Evolutionary conservation across 1,140 invertebrate genomes (phyloP), one percentile per base, ranked within the genome.

Genomic region (Rhagoletis zephyria): DNA sequence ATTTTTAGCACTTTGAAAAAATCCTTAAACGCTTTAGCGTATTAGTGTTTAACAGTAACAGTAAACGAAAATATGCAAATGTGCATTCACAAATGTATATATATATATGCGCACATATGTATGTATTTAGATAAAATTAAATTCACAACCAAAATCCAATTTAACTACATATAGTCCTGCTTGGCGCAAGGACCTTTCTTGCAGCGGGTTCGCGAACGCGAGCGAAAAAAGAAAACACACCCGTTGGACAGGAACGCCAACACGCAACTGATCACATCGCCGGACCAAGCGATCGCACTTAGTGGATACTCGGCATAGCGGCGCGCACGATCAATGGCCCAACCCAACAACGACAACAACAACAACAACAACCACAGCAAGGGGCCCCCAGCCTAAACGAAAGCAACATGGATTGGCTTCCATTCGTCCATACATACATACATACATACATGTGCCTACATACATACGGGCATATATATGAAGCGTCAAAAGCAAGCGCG

Each of bases 201-300:
- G 4, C 45, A 56, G 42, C 74, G 19, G 30, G 16, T 81, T 56
- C 74, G 48, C 74, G 74, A 51, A 81, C 74, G 65, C 60, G 87
- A 86, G 48, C 85, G 61, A 48, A 16, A 60, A 64, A 86, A 70
- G 77, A 70, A 87, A 14, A 42, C 85, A 88, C 87, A 87, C 85
- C 88, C 88, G 88, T 81, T 81, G 85, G 81, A 85, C 87, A 86
- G 85, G 88, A 88, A 87, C 48, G 88, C 88, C 87, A 87, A 77
- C 81, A 74, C 85, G 88, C 88, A 88, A 88, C 88, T 88, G 87
- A 88, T 87, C 88, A 56, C 74, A 81, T 9, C 48, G 74, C 51
- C 74, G 19, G 74, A 7, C 12, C 74, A 51, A 51, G 19, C 48
- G 74, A 81, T 81, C 74, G 48, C 74, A 81, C 59, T 85, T 85